Conservation (phyloP, 2,888 invertebrate species). For the Herminia tarsipennalis region DNA sequence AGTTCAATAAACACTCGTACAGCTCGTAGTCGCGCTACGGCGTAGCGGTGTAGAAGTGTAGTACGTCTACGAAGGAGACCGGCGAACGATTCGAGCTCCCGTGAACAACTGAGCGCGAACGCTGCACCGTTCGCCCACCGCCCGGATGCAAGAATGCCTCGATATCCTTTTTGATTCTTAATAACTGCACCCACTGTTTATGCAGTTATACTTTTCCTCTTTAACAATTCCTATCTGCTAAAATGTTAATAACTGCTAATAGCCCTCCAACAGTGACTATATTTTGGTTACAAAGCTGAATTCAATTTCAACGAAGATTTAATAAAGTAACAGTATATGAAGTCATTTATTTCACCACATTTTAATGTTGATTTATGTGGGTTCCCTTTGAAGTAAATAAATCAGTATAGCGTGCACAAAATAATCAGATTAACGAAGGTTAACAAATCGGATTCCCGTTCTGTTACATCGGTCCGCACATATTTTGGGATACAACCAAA, state of each 20-base stretch:
- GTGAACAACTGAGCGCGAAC: conserved; percentile 62
- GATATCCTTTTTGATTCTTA: conserved; percentile 52
- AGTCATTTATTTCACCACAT: too few species aligned
- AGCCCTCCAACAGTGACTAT: neutral
- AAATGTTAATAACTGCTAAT: conserved; percentile 4
- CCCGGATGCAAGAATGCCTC: conserved; percentile 49
- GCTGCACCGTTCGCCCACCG: conserved; percentile 53
- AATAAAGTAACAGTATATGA: too few species aligned
- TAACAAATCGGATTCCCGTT: too few species aligned
- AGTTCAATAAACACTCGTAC: conserved; percentile 52
- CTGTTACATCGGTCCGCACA: too few species aligned
- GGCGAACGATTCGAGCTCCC: conserved; percentile 54
- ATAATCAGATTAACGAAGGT: too few species aligned
- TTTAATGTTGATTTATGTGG: too few species aligned
- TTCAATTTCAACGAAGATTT: neutral
- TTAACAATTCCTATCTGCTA: conserved; percentile 1
- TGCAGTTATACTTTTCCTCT: conserved; percentile 18
- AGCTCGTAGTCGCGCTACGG: conserved; percentile 40
- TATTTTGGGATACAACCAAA: too few species aligned
- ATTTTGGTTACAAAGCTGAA: neutral
- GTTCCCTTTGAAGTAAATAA: too few species aligned
- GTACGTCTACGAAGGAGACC: conserved; percentile 40
- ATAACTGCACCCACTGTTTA: conserved; percentile 34
- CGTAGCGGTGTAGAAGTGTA: conserved; percentile 46
- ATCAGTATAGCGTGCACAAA: too few species aligned